Conservation (phyloP, 2,113 vertebrate genomes). For the Ailurus styani region DNA sequence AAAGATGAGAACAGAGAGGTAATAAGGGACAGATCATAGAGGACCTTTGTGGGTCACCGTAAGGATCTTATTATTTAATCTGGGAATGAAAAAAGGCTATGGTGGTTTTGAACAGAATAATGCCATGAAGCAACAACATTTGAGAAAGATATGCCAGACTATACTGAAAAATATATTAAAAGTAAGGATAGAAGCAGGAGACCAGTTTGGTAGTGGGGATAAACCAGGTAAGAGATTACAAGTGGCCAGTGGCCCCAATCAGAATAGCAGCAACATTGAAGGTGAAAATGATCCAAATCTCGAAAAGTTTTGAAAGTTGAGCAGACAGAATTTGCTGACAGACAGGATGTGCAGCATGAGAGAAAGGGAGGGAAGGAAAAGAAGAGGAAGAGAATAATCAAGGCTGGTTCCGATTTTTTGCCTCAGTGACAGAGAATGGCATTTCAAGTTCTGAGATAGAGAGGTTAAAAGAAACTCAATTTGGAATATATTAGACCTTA, state of each 20-base stretch:
- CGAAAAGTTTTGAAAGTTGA: neutral
- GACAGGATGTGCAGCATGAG: neutral
- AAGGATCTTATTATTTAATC: neutral
- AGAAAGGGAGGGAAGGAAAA: neutral
- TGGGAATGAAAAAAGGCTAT: neutral
- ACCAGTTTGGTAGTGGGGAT: neutral
- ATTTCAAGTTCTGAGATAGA: neutral
- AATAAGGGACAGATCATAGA: neutral
- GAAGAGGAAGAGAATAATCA: neutral
- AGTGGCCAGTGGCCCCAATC: accelerated
- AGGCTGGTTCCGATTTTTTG: neutral
- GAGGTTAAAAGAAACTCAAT: neutral
- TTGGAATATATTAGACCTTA: neutral
- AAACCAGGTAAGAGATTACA: neutral
- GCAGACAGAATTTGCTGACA: neutral
- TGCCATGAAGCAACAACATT: neutral
- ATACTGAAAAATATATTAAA: neutral
- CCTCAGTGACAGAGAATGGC: neutral
- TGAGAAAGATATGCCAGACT: neutral
- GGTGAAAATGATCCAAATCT: neutral
- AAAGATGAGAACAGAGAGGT: neutral
- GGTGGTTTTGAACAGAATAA: neutral
- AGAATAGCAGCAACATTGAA: neutral
- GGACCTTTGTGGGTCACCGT: no score
- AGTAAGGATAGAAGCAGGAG: neutral